Evolutionary conservation across 2,888 invertebrate species (phyloP).

Genomic region (Hypsopygia costalis): DNA sequence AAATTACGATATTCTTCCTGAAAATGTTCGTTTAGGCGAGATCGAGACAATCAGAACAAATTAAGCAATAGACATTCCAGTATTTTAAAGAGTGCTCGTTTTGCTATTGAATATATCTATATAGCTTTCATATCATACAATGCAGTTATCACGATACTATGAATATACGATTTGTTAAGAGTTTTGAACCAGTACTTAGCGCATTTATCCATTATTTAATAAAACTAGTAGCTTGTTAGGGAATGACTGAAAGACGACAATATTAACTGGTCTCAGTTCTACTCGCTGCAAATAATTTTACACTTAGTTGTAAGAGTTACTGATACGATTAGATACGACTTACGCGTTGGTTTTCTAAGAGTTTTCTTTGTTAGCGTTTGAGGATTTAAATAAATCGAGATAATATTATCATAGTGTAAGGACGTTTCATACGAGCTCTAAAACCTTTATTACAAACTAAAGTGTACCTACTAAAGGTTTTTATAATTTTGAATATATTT

Average conservation of each 20-base stretch:
- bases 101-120: neutral
- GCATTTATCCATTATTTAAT: slow-evolving; percentile 33
- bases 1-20: too few relatives aligned
- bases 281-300: slow-evolving; percentile 43
- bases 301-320: slow-evolving; percentile 34
- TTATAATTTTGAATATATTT: neutral
- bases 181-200: slow-evolving; percentile 49
- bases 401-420: slow-evolving; percentile 13
- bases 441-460: neutral
- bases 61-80: slow-evolving; percentile 46
- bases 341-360: slow-evolving; percentile 37
- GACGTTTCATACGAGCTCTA: slow-evolving; percentile 1
- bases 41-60: slow-evolving; percentile 13
- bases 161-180: slow-evolving; percentile 32
- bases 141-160: slow-evolving; percentile 6
- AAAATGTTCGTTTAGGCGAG: neutral
- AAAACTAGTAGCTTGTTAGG: slow-evolving; percentile 47
- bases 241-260: slow-evolving; percentile 73
- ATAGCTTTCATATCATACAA: slow-evolving; percentile 8
- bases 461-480: neutral
- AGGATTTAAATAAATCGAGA: slow-evolving; percentile 29
- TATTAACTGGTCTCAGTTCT: slow-evolving; percentile 65
- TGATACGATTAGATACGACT: slow-evolving; percentile 25
- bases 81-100: slow-evolving; percentile 14
- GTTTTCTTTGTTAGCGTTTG: slow-evolving; percentile 51